These are phyloP conservation scores for Centropus unirufus DNA, from an alignment of 2,113 vertebrate genomes.

Conservation along the genomic window DNA sequence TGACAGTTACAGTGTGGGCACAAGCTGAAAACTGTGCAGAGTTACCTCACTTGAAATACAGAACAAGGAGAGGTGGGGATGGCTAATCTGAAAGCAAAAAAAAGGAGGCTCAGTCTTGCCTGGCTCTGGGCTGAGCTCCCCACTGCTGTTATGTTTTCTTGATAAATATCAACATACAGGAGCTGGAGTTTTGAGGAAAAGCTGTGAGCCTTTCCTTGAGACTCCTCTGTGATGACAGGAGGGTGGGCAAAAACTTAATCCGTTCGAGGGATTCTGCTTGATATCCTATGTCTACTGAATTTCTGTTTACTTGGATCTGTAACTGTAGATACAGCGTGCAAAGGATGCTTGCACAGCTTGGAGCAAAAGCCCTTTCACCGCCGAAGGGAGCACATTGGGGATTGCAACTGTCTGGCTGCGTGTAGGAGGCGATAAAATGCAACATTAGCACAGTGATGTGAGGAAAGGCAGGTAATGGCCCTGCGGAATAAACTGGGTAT, in stretches of 20 bases:
- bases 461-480: neutral
- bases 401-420: fast-evolving
- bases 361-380: neutral
- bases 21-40: neutral
- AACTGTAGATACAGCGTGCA: neutral
- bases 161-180: neutral
- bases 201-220: neutral
- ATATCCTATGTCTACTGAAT: neutral
- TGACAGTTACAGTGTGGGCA: neutral
- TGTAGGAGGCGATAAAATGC: neutral
- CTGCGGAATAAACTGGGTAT: neutral
- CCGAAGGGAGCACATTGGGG: neutral
- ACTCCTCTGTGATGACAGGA: neutral
- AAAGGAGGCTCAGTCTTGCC: neutral
- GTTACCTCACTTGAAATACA: neutral
- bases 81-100: neutral
- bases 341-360: neutral
- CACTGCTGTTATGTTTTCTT: neutral
- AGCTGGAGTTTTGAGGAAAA: neutral
- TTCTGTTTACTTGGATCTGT: neutral
- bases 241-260: neutral
- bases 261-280: neutral
- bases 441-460: fast-evolving
- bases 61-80: neutral
- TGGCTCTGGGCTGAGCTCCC: neutral